A percentile compares a stretch with the other conserved stretches of the same genome.
Conservation (phyloP, 1,140 invertebrate species). For the Drosophila virilis region DNA sequence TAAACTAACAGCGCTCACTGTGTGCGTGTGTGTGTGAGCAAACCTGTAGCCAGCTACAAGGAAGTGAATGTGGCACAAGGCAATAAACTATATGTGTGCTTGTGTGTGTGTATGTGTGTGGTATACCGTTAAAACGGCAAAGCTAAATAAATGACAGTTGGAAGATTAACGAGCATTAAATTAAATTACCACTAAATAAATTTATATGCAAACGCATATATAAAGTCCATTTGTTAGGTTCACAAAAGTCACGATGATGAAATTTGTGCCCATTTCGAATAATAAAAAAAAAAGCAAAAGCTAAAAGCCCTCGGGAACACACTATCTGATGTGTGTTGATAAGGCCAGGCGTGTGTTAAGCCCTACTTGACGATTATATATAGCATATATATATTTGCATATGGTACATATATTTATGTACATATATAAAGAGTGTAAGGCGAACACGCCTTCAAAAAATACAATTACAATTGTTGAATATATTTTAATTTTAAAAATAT, state of each 20-base stretch:
- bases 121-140: slow-evolving; percentile 29
- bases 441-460: slow-evolving; percentile 2
- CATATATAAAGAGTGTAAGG: too few species aligned
- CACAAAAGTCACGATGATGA: slow-evolving; percentile 11
- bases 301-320: neutral
- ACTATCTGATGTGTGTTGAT: slow-evolving; percentile 2
- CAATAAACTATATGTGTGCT: slow-evolving; percentile 16
- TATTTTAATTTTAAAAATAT: slow-evolving; percentile 80
- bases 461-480: slow-evolving; percentile 46
- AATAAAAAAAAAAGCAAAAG: neutral
- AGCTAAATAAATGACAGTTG: slow-evolving; percentile 34
- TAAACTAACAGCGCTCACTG: slow-evolving; percentile 22
- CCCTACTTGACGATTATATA: neutral
- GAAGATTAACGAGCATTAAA: slow-evolving; percentile 17
- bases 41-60: slow-evolving; percentile 45
- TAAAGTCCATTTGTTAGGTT: neutral
- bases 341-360: neutral
- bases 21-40: slow-evolving; percentile 6
- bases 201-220: neutral
- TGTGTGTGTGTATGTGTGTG: slow-evolving; percentile 13
- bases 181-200: neutral
- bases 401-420: too few species aligned
- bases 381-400: neutral
- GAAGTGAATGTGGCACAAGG: slow-evolving; percentile 54
- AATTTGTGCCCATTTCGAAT: slow-evolving; percentile 8